These are phyloP conservation scores for Ganaspis brasiliensis DNA, from an alignment of 2,888 invertebrate species.

Conservation along the genomic window DNA sequence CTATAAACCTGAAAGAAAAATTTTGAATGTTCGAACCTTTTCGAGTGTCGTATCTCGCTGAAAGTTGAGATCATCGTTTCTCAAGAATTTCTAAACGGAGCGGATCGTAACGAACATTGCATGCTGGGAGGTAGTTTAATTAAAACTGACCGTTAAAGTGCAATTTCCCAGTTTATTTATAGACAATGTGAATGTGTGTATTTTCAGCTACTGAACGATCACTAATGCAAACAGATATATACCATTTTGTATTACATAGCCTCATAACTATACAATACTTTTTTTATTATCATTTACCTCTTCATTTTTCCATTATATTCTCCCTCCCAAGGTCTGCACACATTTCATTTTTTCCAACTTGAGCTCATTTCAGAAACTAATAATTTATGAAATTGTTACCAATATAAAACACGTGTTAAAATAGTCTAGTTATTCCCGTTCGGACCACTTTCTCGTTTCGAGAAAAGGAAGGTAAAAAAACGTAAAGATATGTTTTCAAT, in stretches of 20 bases:
- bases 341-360: neutral
- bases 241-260: neutral
- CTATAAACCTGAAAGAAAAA: no score
- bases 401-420: neutral
- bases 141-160: slow-evolving; percentile 71
- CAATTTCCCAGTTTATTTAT: slow-evolving; percentile 75
- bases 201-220: slow-evolving; percentile 25
- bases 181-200: slow-evolving; percentile 52
- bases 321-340: neutral
- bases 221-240: slow-evolving; percentile 16
- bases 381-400: neutral
- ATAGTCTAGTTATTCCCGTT: neutral
- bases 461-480: neutral
- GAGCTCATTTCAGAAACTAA: no score
- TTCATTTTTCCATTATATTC: no score
- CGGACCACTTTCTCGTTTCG: neutral
- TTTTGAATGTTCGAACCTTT: neutral
- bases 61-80: slow-evolving; percentile 65
- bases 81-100: slow-evolving; percentile 71
- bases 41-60: neutral
- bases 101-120: slow-evolving; percentile 71
- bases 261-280: neutral
- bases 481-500: neutral
- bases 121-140: slow-evolving; percentile 72
- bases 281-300: neutral